Evolutionary conservation across 2,113 vertebrate genomes (phyloP), one percentile per base, ranked within the genome.

Genomic region (Lophotis ruficrista): DNA sequence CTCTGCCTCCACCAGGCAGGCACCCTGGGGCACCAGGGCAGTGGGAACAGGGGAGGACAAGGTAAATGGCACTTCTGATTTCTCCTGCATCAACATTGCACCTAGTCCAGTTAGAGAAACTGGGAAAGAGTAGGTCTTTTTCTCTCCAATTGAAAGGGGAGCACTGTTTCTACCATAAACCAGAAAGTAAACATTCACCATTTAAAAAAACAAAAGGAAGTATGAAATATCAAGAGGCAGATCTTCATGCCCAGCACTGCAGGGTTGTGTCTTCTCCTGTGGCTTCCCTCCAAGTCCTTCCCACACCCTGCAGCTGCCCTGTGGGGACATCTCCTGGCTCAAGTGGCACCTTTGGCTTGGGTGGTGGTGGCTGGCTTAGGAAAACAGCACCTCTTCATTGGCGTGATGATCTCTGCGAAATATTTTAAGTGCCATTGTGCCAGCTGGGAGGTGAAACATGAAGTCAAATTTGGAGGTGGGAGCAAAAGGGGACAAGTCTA

Each of bases 281-380:
- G 41, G n/a, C 57, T 96, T 84, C 62, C 35, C 60, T 68, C n/a
- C 28, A 15, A 62, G 70, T 18, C 28, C 43, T 80, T 10, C 31
- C 41, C 37, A 73, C n/a, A n/a, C 22, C 5, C 1, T 58, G 68
- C 37, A 69, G 30, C 87, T 97, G 94, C 97, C 96, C 95, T 95
- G 54, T 97, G 93, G 92, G 92, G 97, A 97, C 98, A 98, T 89
- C 98, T 98, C 51, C 94, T 98, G 98, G 97, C 65, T 83, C 93
- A 31, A 87, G 30, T n/a, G 54, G 33, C 86, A 71, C 21, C 57
- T 78, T 68, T 68, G 33, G 2, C 75, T 76, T 76, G 80, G 51
- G 25, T 70, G 43, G 56, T 56, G 76, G 58, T 57, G 51, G 6
- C 50, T 73, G 24, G 14, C 30, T 83, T 47, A 37, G 35, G 27